phyloP scores from a whole-genome alignment of 30 jellyfish, hydroid and myxozoan genomes.

The Pseudorhiza aurosa region DNA sequence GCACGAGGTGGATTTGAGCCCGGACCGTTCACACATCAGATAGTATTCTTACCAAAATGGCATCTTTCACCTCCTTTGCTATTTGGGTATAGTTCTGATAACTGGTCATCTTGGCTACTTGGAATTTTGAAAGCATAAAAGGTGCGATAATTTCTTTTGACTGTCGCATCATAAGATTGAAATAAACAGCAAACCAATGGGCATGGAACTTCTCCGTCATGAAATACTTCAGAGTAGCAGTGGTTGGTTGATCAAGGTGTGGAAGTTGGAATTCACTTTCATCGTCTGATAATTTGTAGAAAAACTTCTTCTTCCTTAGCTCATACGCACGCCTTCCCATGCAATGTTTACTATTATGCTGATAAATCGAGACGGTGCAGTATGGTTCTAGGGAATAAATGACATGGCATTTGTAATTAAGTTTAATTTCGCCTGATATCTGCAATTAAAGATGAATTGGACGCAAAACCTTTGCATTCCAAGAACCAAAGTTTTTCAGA shows the following conservation, averaged over 20 bases:
- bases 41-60: conserved; percentile 29
- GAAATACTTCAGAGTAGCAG: conserved; percentile 5
- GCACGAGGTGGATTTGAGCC: no score
- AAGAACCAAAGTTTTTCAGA: no score
- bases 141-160: conserved; percentile 11
- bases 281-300: conserved; percentile 40
- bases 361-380: conserved; percentile 29
- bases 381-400: no score
- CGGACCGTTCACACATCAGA: no score
- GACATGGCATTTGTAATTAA: no score
- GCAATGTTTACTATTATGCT: background rate
- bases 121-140: background rate
- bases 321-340: background rate
- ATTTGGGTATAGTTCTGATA: conserved; percentile 58
- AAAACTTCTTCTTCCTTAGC: background rate
- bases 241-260: conserved; percentile 60
- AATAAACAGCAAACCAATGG: conserved; percentile 81
- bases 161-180: conserved; percentile 20
- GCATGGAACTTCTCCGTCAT: conserved; percentile 71
- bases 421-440: no score
- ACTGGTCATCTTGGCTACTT: background rate
- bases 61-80: conserved; percentile 27
- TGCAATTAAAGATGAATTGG: no score
- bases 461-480: no score
- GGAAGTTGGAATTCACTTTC: conserved; percentile 34